phyloP scores from a whole-genome alignment of 2,888 invertebrate species.

The Brachypterus glaber region DNA sequence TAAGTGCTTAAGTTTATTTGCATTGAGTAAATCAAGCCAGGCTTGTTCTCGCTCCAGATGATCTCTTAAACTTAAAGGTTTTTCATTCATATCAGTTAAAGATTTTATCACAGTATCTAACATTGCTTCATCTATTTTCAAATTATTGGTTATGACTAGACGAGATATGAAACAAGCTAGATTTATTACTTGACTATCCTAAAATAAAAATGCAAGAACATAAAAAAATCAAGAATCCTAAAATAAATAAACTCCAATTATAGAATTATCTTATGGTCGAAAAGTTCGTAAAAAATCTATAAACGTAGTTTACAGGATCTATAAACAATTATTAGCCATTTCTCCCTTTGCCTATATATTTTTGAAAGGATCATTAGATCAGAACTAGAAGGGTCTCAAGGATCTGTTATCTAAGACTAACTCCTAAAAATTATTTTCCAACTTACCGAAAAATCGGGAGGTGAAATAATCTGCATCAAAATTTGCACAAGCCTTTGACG shows the following conservation, averaged over 20 bases:
- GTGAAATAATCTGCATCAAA: constrained; percentile 62
- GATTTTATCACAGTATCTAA: constrained; percentile 51
- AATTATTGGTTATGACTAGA: constrained; percentile 34
- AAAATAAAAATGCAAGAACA: constrained; percentile 25
- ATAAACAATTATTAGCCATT: too few species aligned
- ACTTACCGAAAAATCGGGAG: constrained; percentile 56
- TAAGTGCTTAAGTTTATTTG: constrained; percentile 50
- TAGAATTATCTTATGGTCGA: too few species aligned
- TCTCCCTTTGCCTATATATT: too few species aligned
- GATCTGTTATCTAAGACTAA: too few species aligned
- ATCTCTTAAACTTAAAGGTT: constrained; percentile 38
- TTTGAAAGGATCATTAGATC: too few species aligned
- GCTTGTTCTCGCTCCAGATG: constrained; percentile 65
- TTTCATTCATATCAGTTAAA: constrained; percentile 29
- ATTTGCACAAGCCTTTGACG: constrained; percentile 71
- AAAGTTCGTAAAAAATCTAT: too few species aligned
- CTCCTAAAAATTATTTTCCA: too few species aligned
- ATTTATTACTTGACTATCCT: constrained; percentile 46
- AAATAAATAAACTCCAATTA: too few species aligned
- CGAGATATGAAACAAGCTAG: constrained; percentile 38
- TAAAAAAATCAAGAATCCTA: constrained; percentile 4
- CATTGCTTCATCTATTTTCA: constrained; percentile 37
- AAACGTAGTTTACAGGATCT: too few species aligned
- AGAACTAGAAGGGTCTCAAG: too few species aligned
- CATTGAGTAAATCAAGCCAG: constrained; percentile 57